Base-by-base conservation (phyloP, 2,888 invertebrate genomes). In the Resseliella maxima region DNA sequence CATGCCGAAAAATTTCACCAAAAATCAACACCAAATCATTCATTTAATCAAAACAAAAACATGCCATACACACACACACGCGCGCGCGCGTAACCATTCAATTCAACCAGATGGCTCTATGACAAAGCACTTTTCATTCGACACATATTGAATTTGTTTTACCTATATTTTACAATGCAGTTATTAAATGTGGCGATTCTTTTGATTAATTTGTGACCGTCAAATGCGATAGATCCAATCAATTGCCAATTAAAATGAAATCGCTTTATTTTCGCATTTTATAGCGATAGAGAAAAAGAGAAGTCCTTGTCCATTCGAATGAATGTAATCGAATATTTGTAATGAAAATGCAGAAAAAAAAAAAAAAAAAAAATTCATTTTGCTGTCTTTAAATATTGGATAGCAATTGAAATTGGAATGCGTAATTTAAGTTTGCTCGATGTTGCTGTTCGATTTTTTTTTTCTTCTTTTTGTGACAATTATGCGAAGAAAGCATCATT, bases 161-260 rank as follows among this genome's bases (percentile, higher is more conserved):
- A 8, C 2, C 27, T 59, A 59, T 24, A 2, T 2, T 3, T 24
- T 24, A 8, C 46, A 18, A 50, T 50, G 15, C 6, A 41, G 41
- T 41, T n/a, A 41, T 50, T 50, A 18, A 50, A 50, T 15, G 5
- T 5, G 59, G 5, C 72, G 31, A 72, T 72, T 15, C 31, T 31
- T 72, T 31, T 72, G 31, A 72, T 31, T 31, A 72, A 8, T 59
- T 59, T 59, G 72, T 31, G 72, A 72, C 72, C 72, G 72, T 72
- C 72, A 72, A 72, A 72, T 72, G 18, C 31, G 31, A 31, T 72
- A 12, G 31, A 72, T 18, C 46, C 46, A 50, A 72, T 31, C 72
- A 72, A 72, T 72, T 35, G 72, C 72, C 31, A 72, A 72, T 72
- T 31, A 72, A 72, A 72, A 72, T 72, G n/a, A 31, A 72, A n/a